Conservation (phyloP, 2,888 invertebrate species). For the Phyllotreta striolata region DNA sequence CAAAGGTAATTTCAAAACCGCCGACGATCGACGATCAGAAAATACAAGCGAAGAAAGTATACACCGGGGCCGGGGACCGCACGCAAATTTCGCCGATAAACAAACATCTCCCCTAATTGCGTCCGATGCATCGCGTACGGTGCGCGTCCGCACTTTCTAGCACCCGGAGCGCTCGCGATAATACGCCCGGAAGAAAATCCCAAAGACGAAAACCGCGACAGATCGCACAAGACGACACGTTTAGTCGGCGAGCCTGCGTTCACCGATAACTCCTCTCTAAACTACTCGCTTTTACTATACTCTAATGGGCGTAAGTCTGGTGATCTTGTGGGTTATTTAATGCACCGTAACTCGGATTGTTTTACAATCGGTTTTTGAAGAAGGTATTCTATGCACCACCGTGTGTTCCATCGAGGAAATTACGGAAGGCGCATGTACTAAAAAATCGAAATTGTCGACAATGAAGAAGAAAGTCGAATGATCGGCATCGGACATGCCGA, state of each 20-base stretch:
- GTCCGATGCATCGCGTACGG: neutral
- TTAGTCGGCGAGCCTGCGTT: neutral
- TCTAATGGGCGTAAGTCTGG: no score
- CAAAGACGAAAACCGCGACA: conserved; percentile 9
- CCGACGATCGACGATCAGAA: no score
- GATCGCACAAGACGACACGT: conserved; percentile 12
- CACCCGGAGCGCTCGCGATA: conserved; percentile 12
- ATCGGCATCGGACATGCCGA: conserved; percentile 36
- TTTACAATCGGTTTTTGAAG: no score
- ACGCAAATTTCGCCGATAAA: neutral
- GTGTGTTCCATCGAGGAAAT: no score
- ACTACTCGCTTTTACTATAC: no score
- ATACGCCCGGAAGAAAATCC: conserved; percentile 1
- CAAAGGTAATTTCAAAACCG: no score
- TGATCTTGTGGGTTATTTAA: no score
- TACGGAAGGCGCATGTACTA: conserved; percentile 3
- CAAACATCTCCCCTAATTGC: neutral
- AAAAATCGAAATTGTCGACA: conserved; percentile 1
- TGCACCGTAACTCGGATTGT: no score
- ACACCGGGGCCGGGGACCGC: neutral
- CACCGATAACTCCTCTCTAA: no score
- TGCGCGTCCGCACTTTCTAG: conserved; percentile 7
- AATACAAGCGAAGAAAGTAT: no score
- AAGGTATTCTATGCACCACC: no score
- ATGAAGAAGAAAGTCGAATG: conserved; percentile 39